Conservation (phyloP, 2,797 vertebrate genomes). For the Karalla daura region DNA sequence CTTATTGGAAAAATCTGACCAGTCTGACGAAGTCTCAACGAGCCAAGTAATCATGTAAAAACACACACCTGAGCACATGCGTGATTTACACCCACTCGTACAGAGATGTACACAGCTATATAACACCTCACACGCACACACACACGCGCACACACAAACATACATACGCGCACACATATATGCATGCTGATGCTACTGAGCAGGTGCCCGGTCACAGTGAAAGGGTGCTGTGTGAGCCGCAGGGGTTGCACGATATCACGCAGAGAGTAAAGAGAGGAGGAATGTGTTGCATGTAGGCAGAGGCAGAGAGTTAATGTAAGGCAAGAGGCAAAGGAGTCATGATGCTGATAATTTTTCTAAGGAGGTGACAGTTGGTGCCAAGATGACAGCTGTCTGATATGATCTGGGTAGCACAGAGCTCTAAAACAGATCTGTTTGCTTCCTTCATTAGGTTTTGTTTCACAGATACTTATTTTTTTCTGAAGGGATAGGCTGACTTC, state of each 20-base stretch:
- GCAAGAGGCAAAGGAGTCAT: slow-evolving; percentile 67
- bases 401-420: slow-evolving; percentile 16
- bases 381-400: slow-evolving; percentile 32
- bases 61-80: slow-evolving; percentile 73
- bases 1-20: slow-evolving; percentile 24
- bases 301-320: slow-evolving; percentile 67
- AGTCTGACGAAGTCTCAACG: slow-evolving; percentile 27
- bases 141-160: slow-evolving; percentile 15
- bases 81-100: slow-evolving; percentile 52
- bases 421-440: slow-evolving; percentile 1
- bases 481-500: background rate
- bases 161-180: slow-evolving; percentile 20
- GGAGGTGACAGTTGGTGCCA: slow-evolving; percentile 9
- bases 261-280: slow-evolving; percentile 41
- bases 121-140: slow-evolving; percentile 22
- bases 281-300: slow-evolving; percentile 45
- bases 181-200: slow-evolving; percentile 62
- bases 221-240: slow-evolving; percentile 43
- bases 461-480: slow-evolving; percentile 2
- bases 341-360: slow-evolving; percentile 40
- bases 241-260: slow-evolving; percentile 55
- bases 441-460: slow-evolving; percentile 9
- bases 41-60: slow-evolving; percentile 38
- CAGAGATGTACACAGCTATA: slow-evolving; percentile 29
- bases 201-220: slow-evolving; percentile 77